These are phyloP conservation scores for Holothuria glaberrima DNA, from an alignment of 35 echinoderm and acorn worm genomes.

Conservation along the genomic window DNA sequence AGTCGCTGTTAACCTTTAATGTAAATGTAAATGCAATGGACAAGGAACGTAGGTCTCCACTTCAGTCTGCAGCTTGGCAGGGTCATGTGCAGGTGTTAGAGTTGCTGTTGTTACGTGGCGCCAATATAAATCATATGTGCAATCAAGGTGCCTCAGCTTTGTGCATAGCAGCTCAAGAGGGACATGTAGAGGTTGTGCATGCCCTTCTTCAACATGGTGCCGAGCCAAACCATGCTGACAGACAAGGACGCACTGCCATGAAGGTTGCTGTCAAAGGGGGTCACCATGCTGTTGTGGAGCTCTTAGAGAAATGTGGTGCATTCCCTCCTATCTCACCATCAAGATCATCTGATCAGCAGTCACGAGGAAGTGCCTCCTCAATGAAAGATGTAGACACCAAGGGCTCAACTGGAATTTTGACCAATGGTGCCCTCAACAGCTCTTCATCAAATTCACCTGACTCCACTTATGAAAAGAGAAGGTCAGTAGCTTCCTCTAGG, in stretches of 20 bases:
- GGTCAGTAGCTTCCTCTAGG: constrained; percentile 83
- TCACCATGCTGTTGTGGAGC: constrained; percentile 81
- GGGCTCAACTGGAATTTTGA: constrained; percentile 61
- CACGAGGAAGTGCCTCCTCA: constrained; percentile 64
- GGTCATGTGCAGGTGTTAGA: constrained; percentile 87
- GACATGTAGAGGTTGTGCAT: constrained; percentile 89
- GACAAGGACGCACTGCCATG: constrained; percentile 95
- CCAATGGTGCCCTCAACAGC: constrained; percentile 80
- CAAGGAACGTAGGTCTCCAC: constrained; percentile 85
- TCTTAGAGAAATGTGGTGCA: constrained; percentile 89
- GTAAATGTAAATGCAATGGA: constrained; percentile 87
- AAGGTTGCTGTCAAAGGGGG: constrained; percentile 94
- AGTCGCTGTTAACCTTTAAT: constrained; percentile 62
- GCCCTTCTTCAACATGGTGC: constrained; percentile 89
- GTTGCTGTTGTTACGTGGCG: constrained; percentile 73
- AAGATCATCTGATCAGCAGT: constrained; percentile 72
- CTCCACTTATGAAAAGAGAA: constrained; percentile 91
- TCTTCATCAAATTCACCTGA: constrained; percentile 95
- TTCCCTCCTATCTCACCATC: constrained; percentile 70
- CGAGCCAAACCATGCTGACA: constrained; percentile 96
- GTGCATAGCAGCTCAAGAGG: constrained; percentile 97
- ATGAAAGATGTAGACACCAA: constrained; percentile 62
- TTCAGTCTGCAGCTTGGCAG: constrained; percentile 99
- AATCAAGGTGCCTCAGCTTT: constrained; percentile 98
- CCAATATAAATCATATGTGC: constrained; percentile 93